Conservation (phyloP, 1,140 invertebrate genomes). For the Oryzaephilus surinamensis region DNA sequence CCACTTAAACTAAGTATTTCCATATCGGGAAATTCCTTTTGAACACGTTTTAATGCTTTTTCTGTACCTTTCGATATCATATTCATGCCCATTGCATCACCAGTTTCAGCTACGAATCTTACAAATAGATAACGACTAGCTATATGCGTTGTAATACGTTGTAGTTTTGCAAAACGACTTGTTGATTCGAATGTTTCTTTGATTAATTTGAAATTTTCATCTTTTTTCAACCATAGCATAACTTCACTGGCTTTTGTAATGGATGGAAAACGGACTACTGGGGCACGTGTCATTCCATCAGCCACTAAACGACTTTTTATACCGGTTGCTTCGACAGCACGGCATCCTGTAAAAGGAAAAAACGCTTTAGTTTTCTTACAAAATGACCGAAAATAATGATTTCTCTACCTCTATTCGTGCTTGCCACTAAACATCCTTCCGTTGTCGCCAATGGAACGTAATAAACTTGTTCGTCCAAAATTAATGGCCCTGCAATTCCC, state of each 20-base stretch:
- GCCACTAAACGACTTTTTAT: conserved; percentile 68
- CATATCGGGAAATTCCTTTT: conserved; percentile 73
- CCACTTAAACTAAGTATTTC: conserved; percentile 88
- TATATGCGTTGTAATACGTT: conserved; percentile 65
- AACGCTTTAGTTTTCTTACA: too few species aligned
- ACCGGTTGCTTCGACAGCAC: conserved; percentile 69
- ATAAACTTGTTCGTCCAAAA: conserved; percentile 69
- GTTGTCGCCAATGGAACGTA: conserved; percentile 97
- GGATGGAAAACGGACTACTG: conserved; percentile 77
- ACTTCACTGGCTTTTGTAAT: conserved; percentile 66
- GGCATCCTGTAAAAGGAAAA: too few species aligned
- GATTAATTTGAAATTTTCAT: conserved; percentile 66
- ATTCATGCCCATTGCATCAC: conserved; percentile 99
- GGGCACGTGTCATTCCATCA: conserved; percentile 94
- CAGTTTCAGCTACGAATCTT: conserved; percentile 86
- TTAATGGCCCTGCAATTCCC: conserved; percentile 85
- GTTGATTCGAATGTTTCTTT: conserved; percentile 81
- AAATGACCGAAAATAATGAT: too few species aligned
- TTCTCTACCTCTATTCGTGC: conserved; percentile 92
- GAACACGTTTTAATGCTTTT: conserved; percentile 61
- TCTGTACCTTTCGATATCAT: conserved; percentile 97
- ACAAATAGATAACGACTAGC: conserved; percentile 82
- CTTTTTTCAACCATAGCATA: conserved; percentile 71
- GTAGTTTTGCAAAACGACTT: conserved; percentile 71
- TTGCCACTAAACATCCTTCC: conserved; percentile 93